Evolutionary conservation across 2,888 invertebrate genomes (phyloP).

Genomic region (Oxystoma pomonae): DNA sequence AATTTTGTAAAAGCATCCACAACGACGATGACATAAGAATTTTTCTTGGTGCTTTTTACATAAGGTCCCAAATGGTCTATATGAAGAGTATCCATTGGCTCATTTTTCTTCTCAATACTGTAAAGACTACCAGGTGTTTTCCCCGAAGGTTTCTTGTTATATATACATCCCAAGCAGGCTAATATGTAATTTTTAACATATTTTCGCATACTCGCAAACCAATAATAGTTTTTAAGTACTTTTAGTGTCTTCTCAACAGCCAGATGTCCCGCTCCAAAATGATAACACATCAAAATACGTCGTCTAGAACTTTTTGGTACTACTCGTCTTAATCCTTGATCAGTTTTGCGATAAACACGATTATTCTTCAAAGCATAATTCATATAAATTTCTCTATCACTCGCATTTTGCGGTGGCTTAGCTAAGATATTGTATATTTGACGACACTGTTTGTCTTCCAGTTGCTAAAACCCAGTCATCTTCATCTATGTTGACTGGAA

Average conservation of each 20-base stretch:
- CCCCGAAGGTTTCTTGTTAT: constrained; percentile 20
- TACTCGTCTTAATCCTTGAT: constrained; percentile 18
- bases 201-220: constrained; percentile 31
- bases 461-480: constrained; percentile 10
- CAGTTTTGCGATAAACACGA: constrained; percentile 9
- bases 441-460: background rate
- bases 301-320: constrained; percentile 19
- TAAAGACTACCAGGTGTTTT: constrained; percentile 11
- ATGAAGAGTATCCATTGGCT: constrained; percentile 33
- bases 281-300: constrained; percentile 14
- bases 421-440: background rate
- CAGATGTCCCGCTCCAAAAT: constrained; percentile 36
- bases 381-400: constrained; percentile 12
- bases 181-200: constrained; percentile 34
- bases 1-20: constrained; percentile 40
- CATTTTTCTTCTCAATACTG: constrained; percentile 19
- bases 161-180: constrained; percentile 16
- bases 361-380: constrained; percentile 8
- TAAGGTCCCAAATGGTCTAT: constrained; percentile 27
- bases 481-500: constrained; percentile 4
- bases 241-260: constrained; percentile 28
- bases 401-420: background rate
- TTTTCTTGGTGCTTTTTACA: constrained; percentile 11
- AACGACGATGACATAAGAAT: constrained; percentile 30
- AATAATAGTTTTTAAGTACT: constrained; percentile 25